Percentiles rank a stretch among this genome's conserved stretches.
Conservation (phyloP, 2,888 invertebrate species). For the Notodonta dromedarius region DNA sequence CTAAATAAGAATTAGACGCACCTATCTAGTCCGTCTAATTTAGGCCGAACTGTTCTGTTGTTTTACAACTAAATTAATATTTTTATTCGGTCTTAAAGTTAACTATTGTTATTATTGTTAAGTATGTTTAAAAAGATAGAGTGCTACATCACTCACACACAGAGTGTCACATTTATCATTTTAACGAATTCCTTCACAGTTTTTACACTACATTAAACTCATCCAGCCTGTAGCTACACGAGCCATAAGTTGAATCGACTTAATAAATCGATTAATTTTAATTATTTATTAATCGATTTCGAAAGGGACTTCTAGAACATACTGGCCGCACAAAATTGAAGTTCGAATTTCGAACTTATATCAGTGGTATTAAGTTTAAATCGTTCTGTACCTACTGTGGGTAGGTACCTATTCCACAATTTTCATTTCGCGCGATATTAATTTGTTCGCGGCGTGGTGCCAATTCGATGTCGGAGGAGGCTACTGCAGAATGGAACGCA, state of each 20-base stretch:
- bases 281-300: constrained; percentile 57
- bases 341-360: constrained; percentile 23
- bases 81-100: too few relatives aligned
- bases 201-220: too few relatives aligned
- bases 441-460: constrained; percentile 58
- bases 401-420: not conserved
- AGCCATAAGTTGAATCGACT: constrained; percentile 36
- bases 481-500: constrained; percentile 38
- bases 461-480: constrained; percentile 42
- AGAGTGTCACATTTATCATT: not conserved
- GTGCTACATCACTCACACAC: not conserved
- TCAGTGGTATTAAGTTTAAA: constrained; percentile 18
- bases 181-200: not conserved
- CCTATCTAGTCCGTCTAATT: too few relatives aligned
- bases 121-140: not conserved
- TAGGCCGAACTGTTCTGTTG: too few relatives aligned
- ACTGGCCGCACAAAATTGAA: constrained; percentile 22
- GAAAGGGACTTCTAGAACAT: constrained; percentile 33
- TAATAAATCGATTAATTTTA: constrained; percentile 57
- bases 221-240: constrained; percentile 29
- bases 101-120: too few relatives aligned
- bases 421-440: constrained; percentile 48
- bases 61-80: too few relatives aligned
- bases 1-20: too few relatives aligned
- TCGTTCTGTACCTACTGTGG: constrained; percentile 9